Percentiles rank a stretch among this genome's conserved stretches.
Evolutionary conservation across 2,888 invertebrate species (phyloP).

Genomic region (Sisyra terminalis): DNA sequence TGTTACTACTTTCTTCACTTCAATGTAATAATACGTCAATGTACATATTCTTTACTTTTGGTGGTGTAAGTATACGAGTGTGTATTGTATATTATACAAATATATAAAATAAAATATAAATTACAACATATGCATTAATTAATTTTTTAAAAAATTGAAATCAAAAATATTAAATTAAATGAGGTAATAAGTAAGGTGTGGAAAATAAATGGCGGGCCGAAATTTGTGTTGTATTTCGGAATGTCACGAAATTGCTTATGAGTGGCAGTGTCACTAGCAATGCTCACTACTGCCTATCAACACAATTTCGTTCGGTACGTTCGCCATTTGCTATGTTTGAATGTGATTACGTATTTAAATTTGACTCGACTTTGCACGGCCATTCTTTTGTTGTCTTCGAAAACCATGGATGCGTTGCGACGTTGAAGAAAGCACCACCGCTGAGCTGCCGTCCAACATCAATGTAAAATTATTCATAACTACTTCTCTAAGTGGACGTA

Average conservation of each 20-base stretch:
- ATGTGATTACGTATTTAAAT: slow-evolving; percentile 5
- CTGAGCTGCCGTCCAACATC: no score
- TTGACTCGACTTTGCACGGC: neutral
- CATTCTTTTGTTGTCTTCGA: neutral
- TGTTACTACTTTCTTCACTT: slow-evolving; percentile 18
- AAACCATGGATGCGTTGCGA: no score
- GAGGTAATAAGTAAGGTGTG: neutral
- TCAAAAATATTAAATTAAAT: neutral
- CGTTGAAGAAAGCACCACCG: no score
- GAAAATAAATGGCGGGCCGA: neutral
- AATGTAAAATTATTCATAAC: no score
- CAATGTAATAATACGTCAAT: slow-evolving; percentile 25
- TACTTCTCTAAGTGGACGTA: no score
- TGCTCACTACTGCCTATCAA: neutral
- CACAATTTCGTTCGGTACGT: slow-evolving; percentile 3
- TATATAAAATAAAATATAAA: neutral
- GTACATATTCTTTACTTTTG: slow-evolving; percentile 26
- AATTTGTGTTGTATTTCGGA: no score
- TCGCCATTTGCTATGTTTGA: slow-evolving; percentile 7
- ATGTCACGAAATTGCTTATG: neutral
- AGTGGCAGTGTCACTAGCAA: neutral
- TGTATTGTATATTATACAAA: slow-evolving; percentile 15
- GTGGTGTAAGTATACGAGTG: no score
- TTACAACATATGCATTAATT: slow-evolving; percentile 15
- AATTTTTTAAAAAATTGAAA: slow-evolving; percentile 23